Base-by-base conservation (phyloP, 92 coral and sea anemone genomes). In the Pocillopora meandrina region DNA sequence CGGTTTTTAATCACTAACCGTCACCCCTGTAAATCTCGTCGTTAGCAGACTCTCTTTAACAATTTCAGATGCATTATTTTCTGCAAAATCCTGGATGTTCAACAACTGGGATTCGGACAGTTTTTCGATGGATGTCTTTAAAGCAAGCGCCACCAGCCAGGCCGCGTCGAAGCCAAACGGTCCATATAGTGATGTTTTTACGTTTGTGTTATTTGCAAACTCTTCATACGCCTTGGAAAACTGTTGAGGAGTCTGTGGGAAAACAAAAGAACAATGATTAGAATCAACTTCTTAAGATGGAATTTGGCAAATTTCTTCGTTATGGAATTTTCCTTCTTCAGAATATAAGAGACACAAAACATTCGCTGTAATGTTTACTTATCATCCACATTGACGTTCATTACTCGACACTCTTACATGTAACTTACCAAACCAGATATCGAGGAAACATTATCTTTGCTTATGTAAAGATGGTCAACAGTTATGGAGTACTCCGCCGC, bases 111-210 rank as follows among this genome's bases (percentile, higher is more conserved):
- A 10, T n/a, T 76, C 71, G 16, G 83, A n/a, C 80, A 84, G 18
- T 63, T 71, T 74, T 2, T 65, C 47, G 15, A 79, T 61, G 13
- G 97, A 87, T 1, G 74, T 68, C 49, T 93, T 93, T 3, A 93
- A 65, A 1, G 97, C 94, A 33, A 93, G 71, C 6, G 94, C 97
- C 56, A 89, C 83, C 21, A 93, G 71, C 97, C 97, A 93, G 0
- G 92, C 97, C 56, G 97, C 94, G 74, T 93, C 97, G 31, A 88
- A 93, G 12, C 94, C 90, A 68, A 90, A 90, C 5, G 94, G 78
- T 1, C 97, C 97, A 61, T 88, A 93, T 1, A 56, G 72, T 6
- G 97, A 93, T 19, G 82, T 64, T 5, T 12, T 56, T 12, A 79
- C 72, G 18, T 81, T 82, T 52, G 33, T 68, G 11, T 56, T 14